Evolutionary conservation across 2,888 invertebrate genomes (phyloP).

Genomic region (Alitta virens): DNA sequence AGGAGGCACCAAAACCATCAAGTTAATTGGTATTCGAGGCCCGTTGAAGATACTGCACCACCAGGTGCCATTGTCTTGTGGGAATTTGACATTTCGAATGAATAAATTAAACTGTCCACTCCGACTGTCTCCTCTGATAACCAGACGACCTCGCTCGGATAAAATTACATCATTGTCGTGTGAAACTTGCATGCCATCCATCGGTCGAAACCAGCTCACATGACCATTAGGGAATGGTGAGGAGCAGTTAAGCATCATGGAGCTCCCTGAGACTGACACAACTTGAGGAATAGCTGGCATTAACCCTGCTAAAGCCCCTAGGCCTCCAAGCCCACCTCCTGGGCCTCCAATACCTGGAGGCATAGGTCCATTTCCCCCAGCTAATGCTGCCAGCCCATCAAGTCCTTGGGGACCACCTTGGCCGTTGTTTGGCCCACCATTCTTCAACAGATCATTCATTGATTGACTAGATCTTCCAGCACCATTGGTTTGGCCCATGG

Average conservation of each 20-base stretch:
- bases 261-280: background rate
- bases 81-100: constrained; percentile 8
- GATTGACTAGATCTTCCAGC: too few relatives aligned
- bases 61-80: constrained; percentile 17
- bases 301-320: too few relatives aligned
- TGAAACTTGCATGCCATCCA: background rate
- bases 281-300: too few relatives aligned
- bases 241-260: background rate
- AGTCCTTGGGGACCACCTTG: too few relatives aligned
- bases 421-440: too few relatives aligned
- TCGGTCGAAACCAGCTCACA: background rate
- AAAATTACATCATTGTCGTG: background rate
- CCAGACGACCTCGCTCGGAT: background rate
- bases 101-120: constrained; percentile 5
- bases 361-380: too few relatives aligned
- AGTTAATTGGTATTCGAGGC: background rate
- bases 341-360: too few relatives aligned
- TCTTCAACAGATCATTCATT: too few relatives aligned
- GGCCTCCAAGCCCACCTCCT: too few relatives aligned
- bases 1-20: constrained; percentile 12
- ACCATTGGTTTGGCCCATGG: too few relatives aligned
- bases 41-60: constrained; percentile 12
- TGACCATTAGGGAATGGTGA: background rate
- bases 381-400: too few relatives aligned
- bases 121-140: background rate